Percentiles rank a stretch among this genome's conserved stretches.
These are phyloP conservation scores for Sinodicranocentrus sp. DNA, from an alignment of 2,888 invertebrate species.

Conservation along the genomic window DNA sequence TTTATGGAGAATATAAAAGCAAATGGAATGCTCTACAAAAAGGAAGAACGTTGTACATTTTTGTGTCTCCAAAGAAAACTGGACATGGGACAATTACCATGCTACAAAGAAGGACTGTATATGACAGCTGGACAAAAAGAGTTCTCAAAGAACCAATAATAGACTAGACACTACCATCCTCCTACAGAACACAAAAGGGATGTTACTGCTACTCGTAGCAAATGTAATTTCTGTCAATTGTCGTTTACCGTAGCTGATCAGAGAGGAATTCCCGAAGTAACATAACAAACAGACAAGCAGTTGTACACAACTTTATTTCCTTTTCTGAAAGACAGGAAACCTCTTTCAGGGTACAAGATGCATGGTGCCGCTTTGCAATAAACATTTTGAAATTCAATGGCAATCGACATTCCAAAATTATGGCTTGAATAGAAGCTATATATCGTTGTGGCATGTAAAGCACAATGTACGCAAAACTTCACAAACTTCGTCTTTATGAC, in stretches of 20 bases:
- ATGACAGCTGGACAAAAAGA: background rate
- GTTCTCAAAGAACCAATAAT: background rate
- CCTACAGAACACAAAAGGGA: background rate
- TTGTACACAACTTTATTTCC: background rate
- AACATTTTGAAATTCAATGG: constrained; percentile 21
- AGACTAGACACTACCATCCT: background rate
- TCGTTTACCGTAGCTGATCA: constrained; percentile 6
- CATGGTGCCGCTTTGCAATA: constrained; percentile 7
- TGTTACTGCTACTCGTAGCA: too few relatives aligned
- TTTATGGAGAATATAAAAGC: constrained; percentile 29
- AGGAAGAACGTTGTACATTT: constrained; percentile 27
- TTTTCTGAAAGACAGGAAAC: background rate
- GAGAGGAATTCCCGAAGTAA: background rate
- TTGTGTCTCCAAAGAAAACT: constrained; percentile 33
- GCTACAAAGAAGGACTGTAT: background rate
- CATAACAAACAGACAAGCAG: background rate
- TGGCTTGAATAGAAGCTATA: background rate
- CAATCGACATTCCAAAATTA: constrained; percentile 13
- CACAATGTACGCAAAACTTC: background rate
- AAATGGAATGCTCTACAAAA: constrained; percentile 25
- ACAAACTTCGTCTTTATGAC: background rate
- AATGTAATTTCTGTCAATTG: constrained; percentile 27
- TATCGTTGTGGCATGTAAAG: constrained; percentile 8
- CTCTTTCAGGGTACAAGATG: background rate
- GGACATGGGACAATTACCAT: background rate